Base-by-base conservation (phyloP, 2,113 vertebrate genomes). In the Cottus gobio region DNA sequence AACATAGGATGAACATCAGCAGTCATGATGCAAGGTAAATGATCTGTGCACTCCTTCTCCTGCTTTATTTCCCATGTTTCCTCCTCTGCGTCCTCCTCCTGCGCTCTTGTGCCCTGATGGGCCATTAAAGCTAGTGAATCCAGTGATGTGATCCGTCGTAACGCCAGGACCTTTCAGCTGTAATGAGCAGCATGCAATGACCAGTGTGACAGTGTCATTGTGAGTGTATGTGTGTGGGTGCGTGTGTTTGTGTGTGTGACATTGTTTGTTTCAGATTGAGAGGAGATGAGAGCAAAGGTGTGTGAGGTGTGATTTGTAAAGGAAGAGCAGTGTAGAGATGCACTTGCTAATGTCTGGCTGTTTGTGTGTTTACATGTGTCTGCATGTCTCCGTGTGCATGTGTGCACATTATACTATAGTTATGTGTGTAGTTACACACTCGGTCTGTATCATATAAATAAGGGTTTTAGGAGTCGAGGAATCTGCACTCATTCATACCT, bases 1-100 rank as follows among this genome's bases (percentile, higher is more conserved):
- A 65, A 95, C 92, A 93, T 93, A 97, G 98, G 97, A 99, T 99
- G 97, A 97, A 90, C 97, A 96, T 96, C 96, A 95, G 97, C 96
- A 96, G 95, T 92, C 96, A 99, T 99, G 98, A 99, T 99, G 98
- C 97, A 99, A 99, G 98, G 97, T 99, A 95, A 86, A 90, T 90
- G 28, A 89, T 90, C 57, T 37, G 70, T 67, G 26, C 81, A 22
- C 37, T 28, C 57, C 24, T 57, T 20, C 16, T 70, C 39, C 37
- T 66, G 52, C 58, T 62, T 63, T 56, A 65, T 68, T 72, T 87
- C 36, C 28, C 69, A n/a, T 36, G 12, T 77, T 72, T 50, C 22
- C 28, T 30, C 63, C 70, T 66, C 63, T 54, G 68, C 50, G 56
- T 90, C 90, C 88, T 91, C 85, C 64, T 13, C 75, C 80, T 85